phyloP scores from a whole-genome alignment of 2,888 invertebrate species.

The Spilarctia lutea region DNA sequence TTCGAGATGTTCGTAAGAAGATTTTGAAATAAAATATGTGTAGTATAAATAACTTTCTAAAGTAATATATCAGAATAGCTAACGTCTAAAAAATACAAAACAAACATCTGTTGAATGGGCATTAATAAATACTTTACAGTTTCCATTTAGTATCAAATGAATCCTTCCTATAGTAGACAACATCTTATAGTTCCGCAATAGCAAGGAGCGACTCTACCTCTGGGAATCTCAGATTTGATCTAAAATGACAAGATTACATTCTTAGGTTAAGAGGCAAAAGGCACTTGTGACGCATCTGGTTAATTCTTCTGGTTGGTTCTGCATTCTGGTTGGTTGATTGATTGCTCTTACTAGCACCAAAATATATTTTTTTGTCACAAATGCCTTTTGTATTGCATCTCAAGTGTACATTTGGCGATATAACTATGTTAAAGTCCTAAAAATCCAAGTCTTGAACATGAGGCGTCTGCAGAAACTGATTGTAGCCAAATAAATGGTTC shows the following conservation, averaged over 20 bases:
- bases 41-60: not conserved
- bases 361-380: not conserved
- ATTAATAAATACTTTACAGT: not conserved
- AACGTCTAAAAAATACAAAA: no score
- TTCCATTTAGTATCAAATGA: not conserved
- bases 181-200: not conserved
- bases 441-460: not conserved
- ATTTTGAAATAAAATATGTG: not conserved
- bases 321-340: no score
- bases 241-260: not conserved
- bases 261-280: no score
- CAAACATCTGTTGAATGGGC: not conserved
- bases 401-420: not conserved
- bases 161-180: not conserved
- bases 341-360: not conserved
- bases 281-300: no score
- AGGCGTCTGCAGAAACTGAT: not conserved
- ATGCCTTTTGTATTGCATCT: not conserved
- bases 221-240: not conserved
- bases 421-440: not conserved
- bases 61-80: no score
- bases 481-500: no score
- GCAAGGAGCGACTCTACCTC: not conserved
- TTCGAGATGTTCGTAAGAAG: not conserved
- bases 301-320: no score